phyloP scores from a whole-genome alignment of 1,140 invertebrate species.

The Achroia grisella region DNA sequence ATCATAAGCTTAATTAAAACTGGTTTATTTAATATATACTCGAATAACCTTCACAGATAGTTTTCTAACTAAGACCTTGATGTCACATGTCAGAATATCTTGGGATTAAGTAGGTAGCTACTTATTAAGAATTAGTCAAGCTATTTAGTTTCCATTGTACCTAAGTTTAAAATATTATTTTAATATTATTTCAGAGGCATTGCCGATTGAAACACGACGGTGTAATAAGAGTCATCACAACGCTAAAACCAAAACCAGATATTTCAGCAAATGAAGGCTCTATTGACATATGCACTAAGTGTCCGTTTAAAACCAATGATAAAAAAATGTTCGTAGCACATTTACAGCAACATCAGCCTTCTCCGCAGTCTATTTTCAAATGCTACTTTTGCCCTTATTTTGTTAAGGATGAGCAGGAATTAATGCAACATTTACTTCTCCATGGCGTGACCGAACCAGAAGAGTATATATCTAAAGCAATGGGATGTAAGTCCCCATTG shows the following conservation, averaged over 20 bases:
- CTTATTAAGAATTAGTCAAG: too few relatives aligned
- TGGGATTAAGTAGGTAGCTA: too few relatives aligned
- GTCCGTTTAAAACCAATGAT: slow-evolving; percentile 82
- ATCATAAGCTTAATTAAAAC: too few relatives aligned
- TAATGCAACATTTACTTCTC: slow-evolving; percentile 61
- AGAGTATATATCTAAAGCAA: slow-evolving; percentile 60
- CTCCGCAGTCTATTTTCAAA: slow-evolving; percentile 82
- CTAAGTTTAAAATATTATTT: neutral
- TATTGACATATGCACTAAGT: slow-evolving; percentile 77
- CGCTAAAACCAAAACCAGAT: slow-evolving; percentile 61
- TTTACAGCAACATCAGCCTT: slow-evolving; percentile 81
- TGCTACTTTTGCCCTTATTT: slow-evolving; percentile 88
- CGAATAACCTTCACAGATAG: too few relatives aligned
- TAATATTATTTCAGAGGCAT: slow-evolving; percentile 75
- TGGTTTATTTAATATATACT: too few relatives aligned
- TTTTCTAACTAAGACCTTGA: too few relatives aligned
- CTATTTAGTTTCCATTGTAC: too few relatives aligned
- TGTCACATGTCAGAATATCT: too few relatives aligned
- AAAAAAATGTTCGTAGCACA: slow-evolving; percentile 80
- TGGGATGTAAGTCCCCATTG: slow-evolving; percentile 48
- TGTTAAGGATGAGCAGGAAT: slow-evolving; percentile 74
- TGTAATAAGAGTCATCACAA: slow-evolving; percentile 78
- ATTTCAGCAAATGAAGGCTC: slow-evolving; percentile 43
- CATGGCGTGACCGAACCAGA: slow-evolving; percentile 65
- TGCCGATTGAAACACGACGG: slow-evolving; percentile 83